phyloP scores from a whole-genome alignment of 2,888 invertebrate species.

The Heliconius aoede region DNA sequence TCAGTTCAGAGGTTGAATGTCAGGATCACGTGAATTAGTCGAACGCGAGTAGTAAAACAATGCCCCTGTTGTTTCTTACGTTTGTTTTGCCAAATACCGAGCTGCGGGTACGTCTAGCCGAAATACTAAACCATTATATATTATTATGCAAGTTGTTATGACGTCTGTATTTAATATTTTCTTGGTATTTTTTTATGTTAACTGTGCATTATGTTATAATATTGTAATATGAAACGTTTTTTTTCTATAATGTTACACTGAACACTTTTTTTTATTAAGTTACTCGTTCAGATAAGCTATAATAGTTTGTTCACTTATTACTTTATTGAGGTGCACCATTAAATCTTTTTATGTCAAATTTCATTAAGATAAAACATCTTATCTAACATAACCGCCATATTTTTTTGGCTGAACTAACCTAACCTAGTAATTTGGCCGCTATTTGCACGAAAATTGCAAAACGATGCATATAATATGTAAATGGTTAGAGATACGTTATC shows the following conservation, averaged over 20 bases:
- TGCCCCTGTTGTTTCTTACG: conserved; percentile 52
- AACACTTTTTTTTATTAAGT: too few relatives aligned
- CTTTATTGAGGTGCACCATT: neutral
- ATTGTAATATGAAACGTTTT: too few relatives aligned
- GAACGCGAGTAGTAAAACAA: conserved; percentile 57
- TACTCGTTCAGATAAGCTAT: neutral
- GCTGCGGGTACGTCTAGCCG: conserved; percentile 42
- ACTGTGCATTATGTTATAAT: too few relatives aligned
- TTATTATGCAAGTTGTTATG: neutral
- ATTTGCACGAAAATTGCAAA: conserved; percentile 43
- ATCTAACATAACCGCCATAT: neutral
- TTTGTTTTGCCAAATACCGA: conserved; percentile 43
- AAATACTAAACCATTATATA: conserved; percentile 42
- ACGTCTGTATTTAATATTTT: neutral
- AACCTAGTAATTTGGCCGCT: conserved; percentile 40
- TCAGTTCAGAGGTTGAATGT: conserved; percentile 31
- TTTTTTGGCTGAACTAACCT: conserved; percentile 31
- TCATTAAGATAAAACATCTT: conserved; percentile 7
- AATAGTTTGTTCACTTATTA: conserved; percentile 11
- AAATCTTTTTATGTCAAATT: neutral
- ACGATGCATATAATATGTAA: conserved; percentile 43
- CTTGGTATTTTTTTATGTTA: too few relatives aligned
- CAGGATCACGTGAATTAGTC: conserved; percentile 56
- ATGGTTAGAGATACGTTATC: conserved; percentile 39
- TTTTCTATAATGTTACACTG: too few relatives aligned